Evolutionary conservation across 2,888 invertebrate species (phyloP), one percentile per base, ranked within the genome.

Genomic region (Dromius quadrimaculatus): DNA sequence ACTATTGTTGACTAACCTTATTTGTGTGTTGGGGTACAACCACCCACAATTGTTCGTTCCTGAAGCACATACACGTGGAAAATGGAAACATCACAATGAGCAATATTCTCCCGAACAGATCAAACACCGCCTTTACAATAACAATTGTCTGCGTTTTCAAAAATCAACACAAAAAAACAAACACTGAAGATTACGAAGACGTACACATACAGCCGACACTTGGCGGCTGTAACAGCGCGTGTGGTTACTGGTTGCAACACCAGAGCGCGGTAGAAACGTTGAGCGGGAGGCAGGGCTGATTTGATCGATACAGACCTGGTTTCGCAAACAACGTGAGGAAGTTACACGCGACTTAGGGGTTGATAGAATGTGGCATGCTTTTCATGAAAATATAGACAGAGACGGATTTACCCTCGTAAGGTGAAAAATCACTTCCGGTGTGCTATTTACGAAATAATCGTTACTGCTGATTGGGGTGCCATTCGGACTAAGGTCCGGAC

Each of bases 51-150:
- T 74, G 70, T 47, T 71, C 71, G 36, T 74, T 47, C 57, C 75
- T 74, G 73, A 76, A 77, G 59, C 76, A 74, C 77, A 78, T 77
- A 74, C 78, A 78, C 72, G 78, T 77, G 71, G 78, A 72, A 69
- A 78, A 78, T 1, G 78, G 78, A 74, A 78, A 77, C 78, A 78
- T 78, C 72, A 73, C 75, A 65, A 47, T 6, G n/a, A n/a, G n/a
- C n/a, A n/a, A n/a, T n/a, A n/a, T n/a, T n/a, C n/a, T n/a, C n/a
- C 5, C 11, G 11, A 41, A 2, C 15, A 47, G 19, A 47, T 6
- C 47, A 17, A 47, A 8, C 6, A 41, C 11, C n/a, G 41, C 4
- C 6, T 6, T 20, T 6, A 47, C 47, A 47, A 47, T 41, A 9
- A 32, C 41, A 45, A 63, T 32, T 43, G 45, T 45, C 28, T 32